Base-by-base conservation (phyloP, 2,113 vertebrate species). In the Malurus elegans region DNA sequence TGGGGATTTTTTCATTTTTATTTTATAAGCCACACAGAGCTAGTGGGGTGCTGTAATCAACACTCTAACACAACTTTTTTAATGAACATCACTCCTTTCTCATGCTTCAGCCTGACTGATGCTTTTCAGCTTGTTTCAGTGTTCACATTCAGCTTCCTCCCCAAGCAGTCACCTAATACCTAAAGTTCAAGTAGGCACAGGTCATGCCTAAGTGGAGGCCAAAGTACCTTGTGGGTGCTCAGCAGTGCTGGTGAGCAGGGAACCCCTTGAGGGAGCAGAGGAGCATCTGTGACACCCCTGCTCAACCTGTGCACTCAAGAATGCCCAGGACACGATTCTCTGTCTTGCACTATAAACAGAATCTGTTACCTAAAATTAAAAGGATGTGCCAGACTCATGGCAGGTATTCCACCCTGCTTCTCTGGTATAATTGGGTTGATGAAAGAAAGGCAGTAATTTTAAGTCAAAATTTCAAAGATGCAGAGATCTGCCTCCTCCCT, bases 271-370 rank as follows among this genome's bases (percentile, higher is more conserved):
- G 25, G 31, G 20, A 32, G 5, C 21, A 76, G 31, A 73, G 5
- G 8, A 65, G 4, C 42, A 45, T 18, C 40, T 29, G 4, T 9
- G 18, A 31, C 11, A 31, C 13, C n/a, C 20, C 19, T 42, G 6
- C 31, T 44, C 34, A 47, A 29, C 6, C 15, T 0, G 0, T 4
- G 2, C 26, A 9, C 54, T 42, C 71, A 58, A 5, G 32, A 20
- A 20, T 0, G 1, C 36, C 67, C 31, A 51, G 58, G 16, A 51
- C 1, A 1, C 7, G 7, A 5, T 60, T 15, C n/a, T 32, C 4
- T 61, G 13, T 13, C 18, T 72, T 80, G n/a, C 8, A 25, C 12
- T 25, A 12, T 13, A 40, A 72, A 25, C 5, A 66, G 5, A 61
- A 50, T 67, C 29, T 38, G 17, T 18, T 53, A n/a, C 14, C 19